phyloP scores from a whole-genome alignment of 2,888 invertebrate species.

The Elysia crispata region DNA sequence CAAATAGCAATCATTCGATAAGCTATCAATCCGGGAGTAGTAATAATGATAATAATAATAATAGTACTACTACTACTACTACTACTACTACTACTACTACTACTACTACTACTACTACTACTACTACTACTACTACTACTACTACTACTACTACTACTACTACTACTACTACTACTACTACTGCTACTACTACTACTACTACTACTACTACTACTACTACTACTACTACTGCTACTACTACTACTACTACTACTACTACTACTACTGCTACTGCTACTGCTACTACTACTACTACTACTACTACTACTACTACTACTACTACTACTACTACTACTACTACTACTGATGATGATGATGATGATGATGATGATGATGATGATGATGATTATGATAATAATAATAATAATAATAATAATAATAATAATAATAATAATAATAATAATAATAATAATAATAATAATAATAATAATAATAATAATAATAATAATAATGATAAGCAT shows the following conservation, averaged over 20 bases:
- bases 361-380: conserved; percentile 9
- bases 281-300: conserved; percentile 14
- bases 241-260: too few relatives aligned
- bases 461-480: too few relatives aligned
- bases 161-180: neutral
- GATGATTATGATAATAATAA: too few relatives aligned
- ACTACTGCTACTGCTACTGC: conserved; percentile 12
- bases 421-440: too few relatives aligned
- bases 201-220: conserved; percentile 12
- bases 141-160: conserved; percentile 6
- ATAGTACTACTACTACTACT: neutral
- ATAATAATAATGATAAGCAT: too few relatives aligned
- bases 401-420: too few relatives aligned
- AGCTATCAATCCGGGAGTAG: too few relatives aligned
- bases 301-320: conserved; percentile 9
- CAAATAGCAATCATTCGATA: too few relatives aligned
- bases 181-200: conserved; percentile 1
- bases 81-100: conserved; percentile 12
- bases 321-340: too few relatives aligned
- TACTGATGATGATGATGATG: too few relatives aligned
- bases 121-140: conserved; percentile 6
- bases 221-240: conserved; percentile 14
- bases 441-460: too few relatives aligned
- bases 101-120: conserved; percentile 12
- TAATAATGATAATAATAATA: neutral